Percentiles rank a stretch among this genome's conserved stretches.
These are phyloP conservation scores for Formica exsecta DNA, from an alignment of 1,140 invertebrate species.

Conservation along the genomic window DNA sequence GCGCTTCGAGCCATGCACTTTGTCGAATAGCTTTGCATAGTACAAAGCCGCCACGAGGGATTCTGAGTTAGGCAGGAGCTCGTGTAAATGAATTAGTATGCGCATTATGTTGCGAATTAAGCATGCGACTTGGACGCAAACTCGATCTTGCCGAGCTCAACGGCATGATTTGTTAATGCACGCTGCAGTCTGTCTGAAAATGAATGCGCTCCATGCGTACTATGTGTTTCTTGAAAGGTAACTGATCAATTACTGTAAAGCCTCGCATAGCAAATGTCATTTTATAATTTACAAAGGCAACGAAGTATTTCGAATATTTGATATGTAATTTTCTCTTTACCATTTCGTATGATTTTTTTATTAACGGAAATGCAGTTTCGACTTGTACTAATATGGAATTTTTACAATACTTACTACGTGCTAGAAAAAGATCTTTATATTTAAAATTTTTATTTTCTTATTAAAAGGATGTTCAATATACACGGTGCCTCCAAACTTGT, in stretches of 20 bases:
- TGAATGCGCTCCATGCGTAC: conserved; percentile 24
- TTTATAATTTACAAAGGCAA: conserved; percentile 12
- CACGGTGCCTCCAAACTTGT: neutral
- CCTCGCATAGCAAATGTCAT: conserved; percentile 9
- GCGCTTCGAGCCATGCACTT: neutral
- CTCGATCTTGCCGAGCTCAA: conserved; percentile 42
- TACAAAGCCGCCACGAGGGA: conserved; percentile 42
- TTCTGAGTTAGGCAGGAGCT: conserved; percentile 27
- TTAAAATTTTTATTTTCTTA: neutral
- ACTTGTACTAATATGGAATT: neutral
- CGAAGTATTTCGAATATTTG: neutral
- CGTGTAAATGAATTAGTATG: conserved; percentile 57
- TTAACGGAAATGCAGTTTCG: neutral
- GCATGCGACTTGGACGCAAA: conserved; percentile 55
- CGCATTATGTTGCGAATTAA: conserved; percentile 60
- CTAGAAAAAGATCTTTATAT: neutral
- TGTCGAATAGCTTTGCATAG: conserved; percentile 15
- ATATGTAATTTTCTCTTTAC: neutral
- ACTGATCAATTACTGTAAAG: conserved; percentile 44
- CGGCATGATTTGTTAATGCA: conserved; percentile 61
- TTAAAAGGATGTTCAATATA: neutral
- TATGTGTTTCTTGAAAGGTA: conserved; percentile 34
- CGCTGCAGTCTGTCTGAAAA: conserved; percentile 33
- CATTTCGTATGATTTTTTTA: neutral
- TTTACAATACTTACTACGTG: neutral